Base-by-base conservation (phyloP, 2,797 vertebrate species). In the Gallirallus australis region DNA sequence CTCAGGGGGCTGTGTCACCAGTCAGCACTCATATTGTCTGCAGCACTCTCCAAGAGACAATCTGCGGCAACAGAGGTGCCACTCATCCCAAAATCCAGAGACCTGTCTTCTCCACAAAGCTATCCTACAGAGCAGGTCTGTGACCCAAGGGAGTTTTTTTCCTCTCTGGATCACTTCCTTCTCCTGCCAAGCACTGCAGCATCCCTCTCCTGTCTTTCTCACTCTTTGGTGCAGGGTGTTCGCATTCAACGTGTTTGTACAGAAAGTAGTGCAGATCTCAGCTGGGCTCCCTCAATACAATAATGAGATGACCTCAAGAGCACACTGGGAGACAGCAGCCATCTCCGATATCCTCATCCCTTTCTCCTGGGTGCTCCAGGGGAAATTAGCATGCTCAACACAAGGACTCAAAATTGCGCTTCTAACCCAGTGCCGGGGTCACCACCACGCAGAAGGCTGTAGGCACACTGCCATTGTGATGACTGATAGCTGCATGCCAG, bases 391-490 rank as follows among this genome's bases (percentile, higher is more conserved):
- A 5, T 30, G 15, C 28, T 53, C 25, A 30, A 4, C 68, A 25
- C 37, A 52, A 52, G 65, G 33, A 21, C 45, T 86, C 2, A 0
- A 13, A 60, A 86, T 60, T 35, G 37, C 11, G 2, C 20, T 71
- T 87, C 11, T 39, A 39, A 37, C 18, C 11, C 47, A 25, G 23
- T 5, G 20, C 31, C 21, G 1, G 0, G 35, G 20, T 61, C 40
- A 53, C 33, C 53, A 53, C 28, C 40, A 28, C 70, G 9, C 40
- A 69, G 56, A 63, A 61, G 53, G 52, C 8, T 57, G 33, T 35
- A 37, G 68, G 15, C 13, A 8, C 0, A 0, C 57, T 75, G 61
- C 45, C 10, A 2, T 27, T 33, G 14, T 68, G 57, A 28, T 84
- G 63, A 45, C 35, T 27, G 48, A 14, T 35, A 52, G 2, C 59